phyloP scores from a whole-genome alignment of 2,888 invertebrate species.

The Mamestra brassicae region DNA sequence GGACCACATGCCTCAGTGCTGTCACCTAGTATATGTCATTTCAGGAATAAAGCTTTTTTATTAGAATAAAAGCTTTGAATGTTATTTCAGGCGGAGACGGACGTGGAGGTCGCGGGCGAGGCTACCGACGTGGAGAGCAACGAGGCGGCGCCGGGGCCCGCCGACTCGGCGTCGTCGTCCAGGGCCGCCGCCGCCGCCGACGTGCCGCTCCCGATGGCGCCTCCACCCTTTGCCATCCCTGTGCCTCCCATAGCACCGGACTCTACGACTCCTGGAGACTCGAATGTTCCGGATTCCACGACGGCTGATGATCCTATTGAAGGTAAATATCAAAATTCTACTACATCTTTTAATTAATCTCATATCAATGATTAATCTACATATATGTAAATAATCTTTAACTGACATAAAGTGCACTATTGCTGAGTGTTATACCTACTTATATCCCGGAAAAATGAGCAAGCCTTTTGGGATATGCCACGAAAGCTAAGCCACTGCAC shows the following conservation, averaged over 20 bases:
- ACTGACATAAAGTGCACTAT: no score
- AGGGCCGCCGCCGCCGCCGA: not conserved
- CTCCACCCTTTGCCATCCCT: conserved; percentile 40
- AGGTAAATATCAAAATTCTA: no score
- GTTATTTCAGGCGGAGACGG: conserved; percentile 13
- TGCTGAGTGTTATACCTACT: no score
- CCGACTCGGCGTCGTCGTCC: conserved; percentile 22
- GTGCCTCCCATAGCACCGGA: conserved; percentile 46
- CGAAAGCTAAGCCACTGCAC: no score
- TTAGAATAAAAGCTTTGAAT: not conserved
- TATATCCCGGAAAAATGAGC: no score
- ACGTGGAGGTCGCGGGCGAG: conserved; percentile 6
- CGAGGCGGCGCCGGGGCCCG: conserved; percentile 37
- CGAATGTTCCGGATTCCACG: conserved; percentile 52
- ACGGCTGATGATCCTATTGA: conserved; percentile 40
- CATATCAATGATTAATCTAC: no score
- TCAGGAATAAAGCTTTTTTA: no score
- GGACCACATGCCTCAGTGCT: no score
- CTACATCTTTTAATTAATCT: no score
- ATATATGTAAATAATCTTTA: no score
- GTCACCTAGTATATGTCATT: no score
- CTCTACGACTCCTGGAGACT: conserved; percentile 36
- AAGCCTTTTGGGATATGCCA: no score
- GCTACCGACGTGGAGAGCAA: conserved; percentile 28
- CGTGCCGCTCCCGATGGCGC: conserved; percentile 14